A percentile compares a stretch with the other conserved stretches of the same genome.
These are phyloP conservation scores for Ailurus styani DNA, from an alignment of 2,113 vertebrate genomes.

Conservation along the genomic window DNA sequence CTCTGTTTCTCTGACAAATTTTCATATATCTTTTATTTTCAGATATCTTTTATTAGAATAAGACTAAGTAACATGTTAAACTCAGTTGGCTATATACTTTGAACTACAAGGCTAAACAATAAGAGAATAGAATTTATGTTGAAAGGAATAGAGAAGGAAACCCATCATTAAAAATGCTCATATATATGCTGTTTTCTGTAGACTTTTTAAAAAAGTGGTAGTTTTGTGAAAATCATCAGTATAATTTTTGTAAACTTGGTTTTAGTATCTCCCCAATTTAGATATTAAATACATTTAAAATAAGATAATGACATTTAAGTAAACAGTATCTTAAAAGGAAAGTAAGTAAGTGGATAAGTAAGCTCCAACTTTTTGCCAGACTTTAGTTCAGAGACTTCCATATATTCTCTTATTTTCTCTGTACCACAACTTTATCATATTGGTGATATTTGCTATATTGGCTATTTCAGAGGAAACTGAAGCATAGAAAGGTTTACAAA, in stretches of 20 bases:
- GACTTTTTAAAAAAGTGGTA: background rate
- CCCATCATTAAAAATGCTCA: background rate
- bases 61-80: background rate
- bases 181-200: background rate
- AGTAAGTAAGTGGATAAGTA: background rate
- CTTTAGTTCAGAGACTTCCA: background rate
- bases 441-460: background rate
- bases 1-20: background rate
- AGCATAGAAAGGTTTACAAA: background rate
- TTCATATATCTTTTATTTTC: background rate
- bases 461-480: background rate
- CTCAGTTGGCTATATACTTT: background rate
- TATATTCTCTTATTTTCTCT: background rate
- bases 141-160: background rate
- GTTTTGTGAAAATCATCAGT: background rate
- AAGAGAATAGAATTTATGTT: conserved; percentile 14
- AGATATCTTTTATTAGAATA: conserved; percentile 37
- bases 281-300: background rate
- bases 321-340: background rate
- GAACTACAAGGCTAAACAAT: conserved; percentile 1
- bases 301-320: background rate
- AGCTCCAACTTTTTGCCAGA: background rate
- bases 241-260: background rate
- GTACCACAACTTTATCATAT: background rate
- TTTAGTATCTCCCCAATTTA: background rate